A percentile compares a stretch with the other conserved stretches of the same genome.
These are phyloP conservation scores for Torymus aiolomorphi DNA, from an alignment of 2,888 invertebrate genomes.

Conservation along the genomic window DNA sequence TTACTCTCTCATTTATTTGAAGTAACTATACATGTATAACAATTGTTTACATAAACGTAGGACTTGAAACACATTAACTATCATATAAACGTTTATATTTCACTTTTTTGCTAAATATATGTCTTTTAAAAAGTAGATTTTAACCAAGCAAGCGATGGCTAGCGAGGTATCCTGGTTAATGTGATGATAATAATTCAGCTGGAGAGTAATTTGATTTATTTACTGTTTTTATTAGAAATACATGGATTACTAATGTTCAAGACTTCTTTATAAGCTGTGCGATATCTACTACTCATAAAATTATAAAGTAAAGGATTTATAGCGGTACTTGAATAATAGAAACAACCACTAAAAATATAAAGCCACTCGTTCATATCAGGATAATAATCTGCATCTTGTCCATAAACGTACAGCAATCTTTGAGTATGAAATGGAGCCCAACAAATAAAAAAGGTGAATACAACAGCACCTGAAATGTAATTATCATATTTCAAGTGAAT, in stretches of 20 bases:
- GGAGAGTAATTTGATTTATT: not conserved
- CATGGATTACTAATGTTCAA: conserved; percentile 25
- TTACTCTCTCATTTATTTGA: too few relatives aligned
- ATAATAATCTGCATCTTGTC: conserved; percentile 80
- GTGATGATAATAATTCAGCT: too few relatives aligned
- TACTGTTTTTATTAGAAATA: conserved; percentile 7
- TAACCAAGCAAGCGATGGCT: too few relatives aligned
- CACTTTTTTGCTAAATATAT: too few relatives aligned
- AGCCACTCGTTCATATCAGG: conserved; percentile 85
- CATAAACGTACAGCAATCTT: conserved; percentile 89
- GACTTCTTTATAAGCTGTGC: conserved; percentile 85
- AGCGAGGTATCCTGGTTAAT: too few relatives aligned
- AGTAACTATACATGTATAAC: too few relatives aligned
- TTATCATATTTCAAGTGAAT: not conserved
- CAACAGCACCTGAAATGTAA: conserved; percentile 88
- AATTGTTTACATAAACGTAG: too few relatives aligned
- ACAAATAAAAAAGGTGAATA: conserved; percentile 94
- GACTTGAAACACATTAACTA: too few relatives aligned
- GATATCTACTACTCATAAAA: conserved; percentile 87
- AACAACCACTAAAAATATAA: conserved; percentile 86
- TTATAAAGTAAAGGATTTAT: conserved; percentile 92
- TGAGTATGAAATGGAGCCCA: conserved; percentile 98
- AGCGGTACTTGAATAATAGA: conserved; percentile 89
- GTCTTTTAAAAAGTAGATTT: too few relatives aligned
- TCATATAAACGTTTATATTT: too few relatives aligned